A percentile compares a stretch with the other conserved stretches of the same genome.
phyloP scores from a whole-genome alignment of 2,113 vertebrate species.

The Cygnus buccinator region DNA sequence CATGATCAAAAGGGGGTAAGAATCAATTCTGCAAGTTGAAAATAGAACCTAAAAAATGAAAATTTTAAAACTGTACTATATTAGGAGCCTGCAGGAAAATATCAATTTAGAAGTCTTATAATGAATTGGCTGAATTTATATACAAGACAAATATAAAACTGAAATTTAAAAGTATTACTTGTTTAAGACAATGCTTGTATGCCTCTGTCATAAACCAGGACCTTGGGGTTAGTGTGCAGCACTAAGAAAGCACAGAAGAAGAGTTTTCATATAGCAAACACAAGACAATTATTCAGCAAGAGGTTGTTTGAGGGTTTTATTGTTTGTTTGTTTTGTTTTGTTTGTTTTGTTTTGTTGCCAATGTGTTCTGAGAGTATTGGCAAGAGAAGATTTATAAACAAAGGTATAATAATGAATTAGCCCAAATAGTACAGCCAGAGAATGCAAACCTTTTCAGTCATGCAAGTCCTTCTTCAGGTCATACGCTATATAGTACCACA shows the following conservation, averaged over 20 bases:
- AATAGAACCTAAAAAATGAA: neutral
- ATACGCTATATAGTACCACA: neutral
- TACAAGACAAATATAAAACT: neutral
- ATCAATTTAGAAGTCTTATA: neutral
- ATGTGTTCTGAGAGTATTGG: neutral
- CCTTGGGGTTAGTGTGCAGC: neutral
- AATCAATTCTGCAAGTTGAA: neutral
- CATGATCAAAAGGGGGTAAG: neutral
- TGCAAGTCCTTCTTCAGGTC: constrained; percentile 18
- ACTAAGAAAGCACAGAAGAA: neutral
- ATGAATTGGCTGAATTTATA: neutral
- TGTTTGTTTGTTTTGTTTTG: no score
- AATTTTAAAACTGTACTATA: neutral
- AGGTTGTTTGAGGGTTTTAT: neutral
- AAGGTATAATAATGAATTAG: neutral
- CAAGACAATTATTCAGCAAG: neutral
- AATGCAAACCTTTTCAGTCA: neutral
- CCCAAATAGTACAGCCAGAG: neutral
- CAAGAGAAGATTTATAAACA: neutral
- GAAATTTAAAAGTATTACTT: neutral
- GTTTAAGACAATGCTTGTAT: neutral
- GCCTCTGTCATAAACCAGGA: neutral
- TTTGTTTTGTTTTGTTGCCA: neutral
- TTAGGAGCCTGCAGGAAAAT: neutral
- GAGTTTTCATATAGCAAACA: neutral